These are phyloP conservation scores for Drosophila falleni DNA, from an alignment of 2,888 invertebrate genomes.

Conservation along the genomic window DNA sequence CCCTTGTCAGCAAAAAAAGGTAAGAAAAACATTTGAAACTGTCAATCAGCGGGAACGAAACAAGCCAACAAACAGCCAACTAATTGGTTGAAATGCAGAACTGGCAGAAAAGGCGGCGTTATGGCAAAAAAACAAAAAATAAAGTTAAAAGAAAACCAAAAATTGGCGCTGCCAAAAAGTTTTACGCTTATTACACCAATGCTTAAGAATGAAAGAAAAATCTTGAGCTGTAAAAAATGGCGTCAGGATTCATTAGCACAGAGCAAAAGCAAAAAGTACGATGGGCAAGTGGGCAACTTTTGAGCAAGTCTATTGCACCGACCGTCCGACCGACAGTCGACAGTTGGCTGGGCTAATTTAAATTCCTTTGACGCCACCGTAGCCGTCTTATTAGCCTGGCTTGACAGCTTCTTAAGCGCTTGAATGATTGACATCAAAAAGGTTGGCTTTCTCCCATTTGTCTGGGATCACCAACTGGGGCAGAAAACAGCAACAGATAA, in stretches of 20 bases:
- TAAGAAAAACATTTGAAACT: constrained; percentile 58
- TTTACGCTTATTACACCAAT: constrained; percentile 76
- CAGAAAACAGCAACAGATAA: constrained; percentile 47
- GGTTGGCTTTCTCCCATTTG: constrained; percentile 53
- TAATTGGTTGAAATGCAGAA: constrained; percentile 76
- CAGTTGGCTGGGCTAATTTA: constrained; percentile 72
- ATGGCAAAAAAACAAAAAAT: constrained; percentile 9
- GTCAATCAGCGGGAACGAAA: constrained; percentile 71
- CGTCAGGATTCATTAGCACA: constrained; percentile 78
- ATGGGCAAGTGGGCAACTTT: constrained; percentile 62
- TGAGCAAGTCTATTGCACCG: constrained; percentile 62
- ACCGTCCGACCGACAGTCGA: constrained; percentile 14
- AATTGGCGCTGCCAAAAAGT: constrained; percentile 70
- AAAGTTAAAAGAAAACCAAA: constrained; percentile 58
- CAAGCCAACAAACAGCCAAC: constrained; percentile 70
- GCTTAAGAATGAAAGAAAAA: constrained; percentile 43
- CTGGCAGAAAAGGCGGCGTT: constrained; percentile 34
- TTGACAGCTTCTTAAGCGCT: constrained; percentile 79
- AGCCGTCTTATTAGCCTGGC: constrained; percentile 69
- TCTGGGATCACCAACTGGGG: constrained; percentile 33
- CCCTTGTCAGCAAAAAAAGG: constrained; percentile 66
- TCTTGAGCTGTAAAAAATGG: constrained; percentile 52
- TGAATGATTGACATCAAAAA: constrained; percentile 82
- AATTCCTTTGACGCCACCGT: constrained; percentile 73
- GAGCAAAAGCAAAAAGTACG: constrained; percentile 12